Evolutionary conservation across 2,113 vertebrate genomes (phyloP).

Genomic region (Barnardius zonarius): DNA sequence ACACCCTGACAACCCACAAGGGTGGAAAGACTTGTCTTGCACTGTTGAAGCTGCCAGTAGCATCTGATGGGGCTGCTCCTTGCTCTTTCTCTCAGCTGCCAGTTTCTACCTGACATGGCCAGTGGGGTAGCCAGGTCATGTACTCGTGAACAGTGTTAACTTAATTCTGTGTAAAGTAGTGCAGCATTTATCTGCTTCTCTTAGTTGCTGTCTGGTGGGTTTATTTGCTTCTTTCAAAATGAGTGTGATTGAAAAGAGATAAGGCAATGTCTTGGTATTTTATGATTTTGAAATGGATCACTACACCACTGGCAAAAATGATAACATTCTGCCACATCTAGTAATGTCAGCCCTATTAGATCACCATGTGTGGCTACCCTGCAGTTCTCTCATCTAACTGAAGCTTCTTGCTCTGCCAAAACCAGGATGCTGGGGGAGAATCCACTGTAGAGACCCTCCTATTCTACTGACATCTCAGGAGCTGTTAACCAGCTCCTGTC

Average conservation of each 20-base stretch:
- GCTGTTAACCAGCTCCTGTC: background rate
- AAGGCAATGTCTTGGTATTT: background rate
- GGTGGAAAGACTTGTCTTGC: background rate
- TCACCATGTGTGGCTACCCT: background rate
- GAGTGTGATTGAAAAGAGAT: background rate
- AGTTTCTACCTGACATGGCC: background rate
- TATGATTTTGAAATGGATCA: background rate
- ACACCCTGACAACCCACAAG: rapidly evolving
- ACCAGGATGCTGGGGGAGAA: background rate
- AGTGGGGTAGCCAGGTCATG: background rate
- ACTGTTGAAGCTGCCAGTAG: background rate
- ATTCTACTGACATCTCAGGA: background rate
- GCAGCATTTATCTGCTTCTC: background rate
- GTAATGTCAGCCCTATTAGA: background rate
- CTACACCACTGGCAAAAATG: background rate
- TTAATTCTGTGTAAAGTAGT: background rate
- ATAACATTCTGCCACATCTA: background rate
- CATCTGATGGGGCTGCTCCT: background rate
- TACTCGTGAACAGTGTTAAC: background rate
- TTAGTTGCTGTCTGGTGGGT: background rate
- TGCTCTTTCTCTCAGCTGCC: background rate
- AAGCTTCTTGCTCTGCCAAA: background rate
- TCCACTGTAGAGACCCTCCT: background rate
- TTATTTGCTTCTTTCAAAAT: background rate
- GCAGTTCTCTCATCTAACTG: background rate